Evolutionary conservation across 2,797 vertebrate genomes (phyloP), one percentile per base, ranked within the genome.

Genomic region (Acomys russatus): DNA sequence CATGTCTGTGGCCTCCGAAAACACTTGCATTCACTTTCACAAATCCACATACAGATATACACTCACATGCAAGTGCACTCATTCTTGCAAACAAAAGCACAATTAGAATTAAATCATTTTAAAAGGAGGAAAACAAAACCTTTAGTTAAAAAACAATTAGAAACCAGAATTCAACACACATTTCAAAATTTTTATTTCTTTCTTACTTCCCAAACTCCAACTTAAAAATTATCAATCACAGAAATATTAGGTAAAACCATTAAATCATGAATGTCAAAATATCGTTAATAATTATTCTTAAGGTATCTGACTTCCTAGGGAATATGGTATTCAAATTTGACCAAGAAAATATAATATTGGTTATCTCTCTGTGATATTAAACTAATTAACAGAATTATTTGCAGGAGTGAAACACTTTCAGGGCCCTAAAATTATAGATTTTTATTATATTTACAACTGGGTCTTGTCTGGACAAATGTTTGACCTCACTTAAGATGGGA

Each of bases 361-460:
- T 73, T 44, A 35, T 88, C n/a, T 61, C 25, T 59, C 10, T 51
- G 6, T 88, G 33, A 1, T 77, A 10, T 77, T 61, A 38, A 38
- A 3, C 0, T 70, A 44, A 44, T 44, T 44, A 51, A 9, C 4
- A 15, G 6, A 14, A 25, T 25, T 85, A 30, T 17, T n/a, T 95
- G 17, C 1, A 59, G 23, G 61, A 23, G 4, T 33, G 63, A 86
- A 3, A 0, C 0, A 33, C 8, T 1, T 23, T 9, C 20, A 35
- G 30, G 33, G n/a, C 25, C 35, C 88, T 59, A 73, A 22, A 79
- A 79, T 28, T 74, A 66, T 14, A 33, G 33, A 56, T 22, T 12
- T 74, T 12, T 63, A 86, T 28, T 77, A 64, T 54, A 4, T 17
- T 22, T 11, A 64, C 89, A 87, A 61, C 0, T 6, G 15, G 30